These are phyloP conservation scores for Cheilosia vulpina DNA, from an alignment of 2,888 invertebrate genomes.

Conservation along the genomic window DNA sequence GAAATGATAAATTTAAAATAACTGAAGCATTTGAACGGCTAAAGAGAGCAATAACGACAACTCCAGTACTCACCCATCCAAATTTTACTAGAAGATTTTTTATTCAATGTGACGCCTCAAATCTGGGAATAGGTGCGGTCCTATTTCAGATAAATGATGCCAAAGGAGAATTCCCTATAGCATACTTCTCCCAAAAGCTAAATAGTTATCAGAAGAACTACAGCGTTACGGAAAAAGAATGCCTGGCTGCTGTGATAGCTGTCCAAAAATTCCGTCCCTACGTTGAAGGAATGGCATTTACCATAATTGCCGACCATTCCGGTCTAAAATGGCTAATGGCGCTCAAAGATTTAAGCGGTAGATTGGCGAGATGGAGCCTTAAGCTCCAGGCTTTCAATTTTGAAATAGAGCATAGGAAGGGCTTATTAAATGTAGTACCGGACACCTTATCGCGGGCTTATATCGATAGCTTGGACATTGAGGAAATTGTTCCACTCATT, in stretches of 20 bases:
- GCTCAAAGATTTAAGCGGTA: slow-evolving; percentile 75
- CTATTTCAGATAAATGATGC: slow-evolving; percentile 41
- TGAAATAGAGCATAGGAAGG: slow-evolving; percentile 76
- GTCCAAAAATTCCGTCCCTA: slow-evolving; percentile 56
- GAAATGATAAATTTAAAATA: slow-evolving; percentile 39
- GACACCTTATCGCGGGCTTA: slow-evolving; percentile 6
- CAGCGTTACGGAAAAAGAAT: slow-evolving; percentile 41
- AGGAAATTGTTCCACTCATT: slow-evolving; percentile 1
- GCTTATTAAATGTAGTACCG: slow-evolving; percentile 40
- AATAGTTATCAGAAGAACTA: slow-evolving; percentile 41
- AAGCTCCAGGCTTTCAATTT: slow-evolving; percentile 70
- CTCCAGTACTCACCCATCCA: slow-evolving; percentile 60
- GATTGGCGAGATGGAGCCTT: slow-evolving; percentile 76
- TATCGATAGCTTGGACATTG: slow-evolving; percentile 2
- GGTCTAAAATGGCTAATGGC: slow-evolving; percentile 75
- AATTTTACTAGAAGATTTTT: slow-evolving; percentile 58
- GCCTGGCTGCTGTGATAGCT: slow-evolving; percentile 30
- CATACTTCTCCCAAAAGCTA: slow-evolving; percentile 51
- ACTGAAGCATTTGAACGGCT: slow-evolving; percentile 41
- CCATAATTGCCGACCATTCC: slow-evolving; percentile 76
- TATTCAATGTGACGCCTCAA: slow-evolving; percentile 63
- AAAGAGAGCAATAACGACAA: slow-evolving; percentile 45
- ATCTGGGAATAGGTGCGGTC: slow-evolving; percentile 46
- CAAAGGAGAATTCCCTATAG: slow-evolving; percentile 41
- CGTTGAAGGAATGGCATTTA: slow-evolving; percentile 53